Evolutionary conservation across 1,140 invertebrate genomes (phyloP).

Genomic region (Euura lappo): DNA sequence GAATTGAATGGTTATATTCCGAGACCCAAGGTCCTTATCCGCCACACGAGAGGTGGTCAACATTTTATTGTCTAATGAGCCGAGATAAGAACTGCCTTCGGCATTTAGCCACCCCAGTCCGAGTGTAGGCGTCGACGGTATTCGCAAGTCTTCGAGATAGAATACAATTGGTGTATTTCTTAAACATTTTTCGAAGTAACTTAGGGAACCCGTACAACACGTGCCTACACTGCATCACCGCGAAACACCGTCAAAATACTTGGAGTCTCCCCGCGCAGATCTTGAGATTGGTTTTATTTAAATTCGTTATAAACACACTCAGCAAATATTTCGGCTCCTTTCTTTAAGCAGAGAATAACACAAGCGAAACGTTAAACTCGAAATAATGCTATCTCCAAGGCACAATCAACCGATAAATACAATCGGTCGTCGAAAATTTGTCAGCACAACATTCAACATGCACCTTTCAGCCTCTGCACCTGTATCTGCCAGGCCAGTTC

Average conservation of each 20-base stretch:
- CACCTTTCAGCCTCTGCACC: conserved; percentile 21
- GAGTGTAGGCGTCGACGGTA: no score
- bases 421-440: conserved; percentile 46
- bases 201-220: background rate
- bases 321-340: conserved; percentile 10
- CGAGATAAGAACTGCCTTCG: no score
- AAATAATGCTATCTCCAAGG: conserved; percentile 45
- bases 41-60: no score
- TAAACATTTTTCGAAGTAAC: conserved; percentile 33
- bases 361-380: conserved; percentile 35
- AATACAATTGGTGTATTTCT: conserved; percentile 33
- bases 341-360: background rate
- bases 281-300: conserved; percentile 48
- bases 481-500: no score
- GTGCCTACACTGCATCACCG: background rate
- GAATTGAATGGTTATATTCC: no score
- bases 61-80: no score
- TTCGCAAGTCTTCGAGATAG: background rate
- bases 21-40: no score
- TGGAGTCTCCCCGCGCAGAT: conserved; percentile 32
- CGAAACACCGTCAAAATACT: conserved; percentile 19
- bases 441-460: conserved; percentile 23
- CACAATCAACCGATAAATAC: conserved; percentile 44
- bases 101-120: no score
- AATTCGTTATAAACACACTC: conserved; percentile 37